These are phyloP conservation scores for Apteryx owenii DNA, from an alignment of 2,113 vertebrate genomes.

Conservation along the genomic window DNA sequence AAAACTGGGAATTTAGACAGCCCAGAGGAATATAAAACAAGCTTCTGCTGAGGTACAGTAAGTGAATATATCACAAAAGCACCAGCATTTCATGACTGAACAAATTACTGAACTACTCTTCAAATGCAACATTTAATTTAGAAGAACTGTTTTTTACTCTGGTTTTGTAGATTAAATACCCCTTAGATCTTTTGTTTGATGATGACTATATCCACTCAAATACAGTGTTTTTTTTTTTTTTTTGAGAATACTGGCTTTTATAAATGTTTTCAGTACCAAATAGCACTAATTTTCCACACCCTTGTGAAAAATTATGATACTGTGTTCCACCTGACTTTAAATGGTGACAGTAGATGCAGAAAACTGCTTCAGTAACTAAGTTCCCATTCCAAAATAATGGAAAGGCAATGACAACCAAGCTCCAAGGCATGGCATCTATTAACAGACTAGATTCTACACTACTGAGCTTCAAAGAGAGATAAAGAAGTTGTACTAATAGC, in stretches of 20 bases:
- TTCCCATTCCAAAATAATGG: not conserved
- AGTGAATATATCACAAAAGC: not conserved
- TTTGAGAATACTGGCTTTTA: not conserved
- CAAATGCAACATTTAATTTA: slow-evolving; percentile 33
- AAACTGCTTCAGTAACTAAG: not conserved
- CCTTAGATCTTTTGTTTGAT: not conserved
- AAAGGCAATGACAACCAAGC: not conserved
- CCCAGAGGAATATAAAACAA: not conserved
- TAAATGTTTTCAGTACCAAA: not conserved
- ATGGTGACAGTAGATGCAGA: not conserved
- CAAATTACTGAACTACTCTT: not conserved
- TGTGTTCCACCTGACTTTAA: not conserved
- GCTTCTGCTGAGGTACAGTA: not conserved
- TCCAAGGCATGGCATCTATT: not conserved
- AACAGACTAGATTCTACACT: not conserved
- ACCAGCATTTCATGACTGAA: not conserved
- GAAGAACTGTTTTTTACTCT: slow-evolving; percentile 1
- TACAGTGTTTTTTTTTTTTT: not conserved
- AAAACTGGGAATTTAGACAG: not conserved
- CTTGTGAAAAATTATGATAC: not conserved
- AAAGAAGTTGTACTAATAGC: not conserved
- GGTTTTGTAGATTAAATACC: slow-evolving; percentile 35
- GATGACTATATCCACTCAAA: not conserved
- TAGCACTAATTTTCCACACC: not conserved
- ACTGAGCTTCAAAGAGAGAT: not conserved